A percentile compares a stretch with the other conserved stretches of the same genome.
Evolutionary conservation across 2,113 vertebrate species (phyloP).

Genomic region (Oceanites oceanicus): DNA sequence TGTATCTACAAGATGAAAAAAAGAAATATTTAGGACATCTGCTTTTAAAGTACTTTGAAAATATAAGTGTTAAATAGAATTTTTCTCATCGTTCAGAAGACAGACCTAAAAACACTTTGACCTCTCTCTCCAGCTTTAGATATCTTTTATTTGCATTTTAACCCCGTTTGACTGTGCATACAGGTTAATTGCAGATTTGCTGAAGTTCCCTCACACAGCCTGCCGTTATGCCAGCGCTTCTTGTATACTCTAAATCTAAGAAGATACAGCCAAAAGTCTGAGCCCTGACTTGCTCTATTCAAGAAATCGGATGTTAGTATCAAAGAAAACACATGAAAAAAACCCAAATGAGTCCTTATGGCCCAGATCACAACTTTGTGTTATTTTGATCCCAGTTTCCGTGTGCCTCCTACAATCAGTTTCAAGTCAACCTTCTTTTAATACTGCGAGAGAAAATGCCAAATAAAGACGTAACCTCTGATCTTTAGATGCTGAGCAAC

Average conservation of each 20-base stretch:
- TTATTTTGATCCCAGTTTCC: background rate
- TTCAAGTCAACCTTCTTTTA: constrained; percentile 28
- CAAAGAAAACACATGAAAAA: constrained; percentile 11
- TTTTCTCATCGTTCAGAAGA: background rate
- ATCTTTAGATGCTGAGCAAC: constrained; percentile 44
- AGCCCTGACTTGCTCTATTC: constrained; percentile 12
- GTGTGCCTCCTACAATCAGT: background rate
- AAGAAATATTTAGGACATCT: background rate
- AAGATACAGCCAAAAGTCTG: constrained; percentile 6
- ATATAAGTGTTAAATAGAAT: background rate
- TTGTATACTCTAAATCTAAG: background rate
- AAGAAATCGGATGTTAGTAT: constrained; percentile 31
- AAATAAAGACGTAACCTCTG: constrained; percentile 28
- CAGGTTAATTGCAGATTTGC: background rate
- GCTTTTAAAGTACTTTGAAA: background rate
- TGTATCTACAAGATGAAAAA: background rate
- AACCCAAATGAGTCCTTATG: constrained; percentile 3
- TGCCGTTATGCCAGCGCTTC: background rate
- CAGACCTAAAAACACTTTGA: background rate
- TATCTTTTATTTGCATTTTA: constrained; percentile 11
- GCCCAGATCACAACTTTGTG: constrained; percentile 21
- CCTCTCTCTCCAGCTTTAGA: background rate
- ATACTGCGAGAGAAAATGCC: constrained; percentile 31
- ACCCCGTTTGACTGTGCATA: background rate
- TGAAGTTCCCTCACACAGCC: background rate